Conservation (phyloP, 2,888 invertebrate genomes). For the Exephanes ischioxanthus region DNA sequence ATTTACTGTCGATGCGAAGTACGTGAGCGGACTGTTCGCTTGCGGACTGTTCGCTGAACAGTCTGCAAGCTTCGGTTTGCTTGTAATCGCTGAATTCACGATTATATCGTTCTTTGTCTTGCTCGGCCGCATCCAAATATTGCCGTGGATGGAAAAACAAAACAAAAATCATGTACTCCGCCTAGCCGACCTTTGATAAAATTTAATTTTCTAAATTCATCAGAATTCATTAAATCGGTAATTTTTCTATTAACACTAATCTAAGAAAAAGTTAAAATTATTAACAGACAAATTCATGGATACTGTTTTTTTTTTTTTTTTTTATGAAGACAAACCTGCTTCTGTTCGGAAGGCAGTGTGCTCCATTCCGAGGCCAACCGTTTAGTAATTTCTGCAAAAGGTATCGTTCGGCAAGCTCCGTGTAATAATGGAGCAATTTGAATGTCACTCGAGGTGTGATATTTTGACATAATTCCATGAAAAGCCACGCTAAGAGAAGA, state of each 20-base stretch:
- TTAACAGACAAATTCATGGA: not conserved
- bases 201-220: not conserved
- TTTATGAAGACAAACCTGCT: constrained; percentile 86
- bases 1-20: constrained; percentile 81
- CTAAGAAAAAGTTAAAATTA: not conserved
- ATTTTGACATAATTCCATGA: too few relatives aligned
- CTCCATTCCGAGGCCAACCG: constrained; percentile 97
- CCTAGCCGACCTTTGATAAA: not conserved
- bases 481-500: too few relatives aligned
- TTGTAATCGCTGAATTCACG: constrained; percentile 95
- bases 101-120: constrained; percentile 95
- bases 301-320: too few relatives aligned
- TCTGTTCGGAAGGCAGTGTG: constrained; percentile 92
- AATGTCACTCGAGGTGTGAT: too few relatives aligned
- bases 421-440: too few relatives aligned
- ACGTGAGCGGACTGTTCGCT: too few relatives aligned
- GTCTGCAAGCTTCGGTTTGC: constrained; percentile 94
- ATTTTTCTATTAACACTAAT: not conserved
- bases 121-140: constrained; percentile 96
- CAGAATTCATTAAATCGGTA: not conserved
- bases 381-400: constrained; percentile 96
- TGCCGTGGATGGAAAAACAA: constrained; percentile 85
- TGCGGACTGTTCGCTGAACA: constrained; percentile 90
- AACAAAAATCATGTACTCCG: not conserved
- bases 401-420: too few relatives aligned